phyloP scores from a whole-genome alignment of 2,113 vertebrate genomes.

The Mobula hypostoma region DNA sequence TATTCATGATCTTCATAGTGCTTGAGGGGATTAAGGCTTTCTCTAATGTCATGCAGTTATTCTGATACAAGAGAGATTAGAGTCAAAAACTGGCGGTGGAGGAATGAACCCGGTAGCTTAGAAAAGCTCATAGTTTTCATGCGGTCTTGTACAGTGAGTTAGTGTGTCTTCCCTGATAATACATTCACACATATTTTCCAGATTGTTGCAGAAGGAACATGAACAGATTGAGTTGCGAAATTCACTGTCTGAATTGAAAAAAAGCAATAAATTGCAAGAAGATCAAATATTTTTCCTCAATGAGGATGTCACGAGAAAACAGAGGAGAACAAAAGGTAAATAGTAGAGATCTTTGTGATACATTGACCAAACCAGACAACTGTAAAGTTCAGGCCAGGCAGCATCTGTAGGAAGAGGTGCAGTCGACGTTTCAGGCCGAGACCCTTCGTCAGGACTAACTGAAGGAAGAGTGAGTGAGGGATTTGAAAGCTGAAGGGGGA shows the following conservation, averaged over 20 bases:
- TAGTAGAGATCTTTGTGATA: background rate
- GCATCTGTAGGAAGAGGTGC: no score
- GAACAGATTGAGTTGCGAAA: background rate
- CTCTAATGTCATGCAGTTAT: background rate
- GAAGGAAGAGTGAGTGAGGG: no score
- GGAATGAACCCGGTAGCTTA: background rate
- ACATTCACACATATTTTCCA: background rate
- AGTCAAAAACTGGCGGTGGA: background rate
- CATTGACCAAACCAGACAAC: background rate
- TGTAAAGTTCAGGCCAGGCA: no score
- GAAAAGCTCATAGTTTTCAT: background rate
- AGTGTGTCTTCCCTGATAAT: background rate
- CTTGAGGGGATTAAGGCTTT: background rate
- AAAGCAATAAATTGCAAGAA: background rate
- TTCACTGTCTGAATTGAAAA: background rate
- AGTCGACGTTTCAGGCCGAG: no score
- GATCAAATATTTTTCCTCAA: constrained; percentile 3
- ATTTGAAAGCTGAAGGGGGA: no score
- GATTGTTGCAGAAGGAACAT: constrained; percentile 25
- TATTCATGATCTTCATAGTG: background rate
- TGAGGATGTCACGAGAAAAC: background rate
- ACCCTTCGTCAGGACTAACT: no score
- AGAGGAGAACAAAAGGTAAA: constrained; percentile 7
- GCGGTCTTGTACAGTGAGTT: background rate
- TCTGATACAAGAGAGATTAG: background rate